phyloP scores from a whole-genome alignment of 2,113 vertebrate genomes.

The Gallinago media region DNA sequence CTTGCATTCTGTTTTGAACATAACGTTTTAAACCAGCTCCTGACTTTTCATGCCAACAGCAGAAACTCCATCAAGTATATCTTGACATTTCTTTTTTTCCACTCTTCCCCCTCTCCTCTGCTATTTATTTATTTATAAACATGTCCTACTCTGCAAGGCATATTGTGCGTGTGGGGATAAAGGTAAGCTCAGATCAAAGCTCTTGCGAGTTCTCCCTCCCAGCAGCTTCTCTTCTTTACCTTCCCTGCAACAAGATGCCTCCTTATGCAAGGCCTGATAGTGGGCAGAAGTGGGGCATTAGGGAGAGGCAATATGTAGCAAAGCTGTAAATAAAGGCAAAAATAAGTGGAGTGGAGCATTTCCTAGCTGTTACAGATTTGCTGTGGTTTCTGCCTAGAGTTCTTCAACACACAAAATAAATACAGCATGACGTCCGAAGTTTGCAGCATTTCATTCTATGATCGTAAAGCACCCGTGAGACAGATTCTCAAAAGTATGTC shows the following conservation, averaged over 20 bases:
- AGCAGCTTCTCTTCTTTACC: neutral
- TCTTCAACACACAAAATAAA: neutral
- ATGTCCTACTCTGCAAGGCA: conserved; percentile 43
- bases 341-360: neutral
- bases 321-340: neutral
- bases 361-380: neutral
- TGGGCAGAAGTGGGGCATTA: neutral
- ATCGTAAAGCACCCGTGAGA: neutral
- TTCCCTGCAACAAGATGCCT: neutral
- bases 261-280: neutral
- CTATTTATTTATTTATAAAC: conserved; percentile 67
- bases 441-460: neutral
- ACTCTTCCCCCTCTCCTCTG: neutral
- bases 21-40: conserved; percentile 43
- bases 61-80: conserved; percentile 20
- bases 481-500: neutral
- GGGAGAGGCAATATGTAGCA: neutral
- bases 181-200: conserved; percentile 59
- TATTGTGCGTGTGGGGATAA: conserved; percentile 7
- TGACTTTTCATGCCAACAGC: conserved; percentile 33
- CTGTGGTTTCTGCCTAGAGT: neutral
- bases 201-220: conserved; percentile 3
- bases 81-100: neutral
- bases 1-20: neutral
- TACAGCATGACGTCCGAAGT: neutral